Evolutionary conservation across 2,113 vertebrate species (phyloP).

Genomic region (Lontra canadensis): DNA sequence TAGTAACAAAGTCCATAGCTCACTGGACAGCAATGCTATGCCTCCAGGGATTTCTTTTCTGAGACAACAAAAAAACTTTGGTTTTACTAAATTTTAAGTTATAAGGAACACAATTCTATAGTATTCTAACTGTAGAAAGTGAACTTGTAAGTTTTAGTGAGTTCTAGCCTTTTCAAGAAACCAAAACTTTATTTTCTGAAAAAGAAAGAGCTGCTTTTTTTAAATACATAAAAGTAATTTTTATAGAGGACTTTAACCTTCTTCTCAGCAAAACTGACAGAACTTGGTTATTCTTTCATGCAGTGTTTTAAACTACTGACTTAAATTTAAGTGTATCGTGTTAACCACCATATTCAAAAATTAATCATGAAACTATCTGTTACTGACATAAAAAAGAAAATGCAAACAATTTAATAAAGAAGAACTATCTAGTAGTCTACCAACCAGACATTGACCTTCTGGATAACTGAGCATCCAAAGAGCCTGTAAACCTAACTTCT

Average conservation of each 20-base stretch:
- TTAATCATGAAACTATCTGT: background rate
- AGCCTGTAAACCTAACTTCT: background rate
- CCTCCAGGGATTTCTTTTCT: background rate
- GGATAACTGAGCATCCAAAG: background rate
- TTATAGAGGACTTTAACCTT: background rate
- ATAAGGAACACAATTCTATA: background rate
- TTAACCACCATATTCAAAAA: background rate
- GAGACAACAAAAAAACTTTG: background rate
- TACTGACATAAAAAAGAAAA: background rate
- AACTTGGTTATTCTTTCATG: background rate
- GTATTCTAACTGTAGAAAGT: constrained; percentile 3
- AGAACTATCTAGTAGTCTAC: background rate
- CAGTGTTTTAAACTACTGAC: background rate
- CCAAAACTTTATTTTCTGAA: background rate
- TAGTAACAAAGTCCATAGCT: background rate
- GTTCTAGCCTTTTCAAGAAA: background rate
- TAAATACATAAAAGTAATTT: background rate
- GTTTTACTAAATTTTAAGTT: constrained; percentile 1
- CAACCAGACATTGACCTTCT: background rate
- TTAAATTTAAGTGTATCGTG: constrained; percentile 27
- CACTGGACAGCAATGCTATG: background rate
- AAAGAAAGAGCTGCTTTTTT: background rate
- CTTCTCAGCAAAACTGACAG: background rate
- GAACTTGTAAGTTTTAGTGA: background rate
- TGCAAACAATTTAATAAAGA: background rate